phyloP scores from a whole-genome alignment of 2,797 vertebrate genomes.

The Schizopygopsis malacanthus region DNA sequence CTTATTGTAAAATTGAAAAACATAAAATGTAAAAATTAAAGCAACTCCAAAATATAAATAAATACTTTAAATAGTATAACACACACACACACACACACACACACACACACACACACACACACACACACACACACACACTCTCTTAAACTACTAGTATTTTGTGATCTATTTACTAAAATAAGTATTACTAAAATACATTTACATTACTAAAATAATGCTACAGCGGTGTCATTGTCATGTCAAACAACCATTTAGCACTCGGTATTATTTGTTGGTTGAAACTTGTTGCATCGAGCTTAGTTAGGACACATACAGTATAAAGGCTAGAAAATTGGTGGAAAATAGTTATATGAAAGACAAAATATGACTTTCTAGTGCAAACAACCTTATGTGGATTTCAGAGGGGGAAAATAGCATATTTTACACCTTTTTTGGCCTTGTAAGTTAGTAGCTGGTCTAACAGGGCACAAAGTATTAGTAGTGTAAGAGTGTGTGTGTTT shows the following conservation, averaged over 20 bases:
- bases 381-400: neutral
- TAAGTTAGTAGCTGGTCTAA: slow-evolving; percentile 13
- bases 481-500: slow-evolving; percentile 55
- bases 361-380: neutral
- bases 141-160: neutral
- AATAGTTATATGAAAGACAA: neutral
- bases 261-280: neutral
- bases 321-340: too few relatives aligned
- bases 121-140: too few relatives aligned
- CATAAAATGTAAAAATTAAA: neutral
- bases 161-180: neutral
- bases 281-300: neutral
- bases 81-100: too few relatives aligned
- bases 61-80: neutral
- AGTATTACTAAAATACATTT: neutral
- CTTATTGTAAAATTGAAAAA: neutral
- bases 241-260: neutral
- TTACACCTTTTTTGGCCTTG: neutral
- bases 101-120: too few relatives aligned
- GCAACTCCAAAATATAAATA: neutral
- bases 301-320: neutral
- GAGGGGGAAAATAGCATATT: neutral
- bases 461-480: slow-evolving; percentile 3
- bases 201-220: neutral
- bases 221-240: neutral